phyloP scores from a whole-genome alignment of 2,113 vertebrate species.

The Peromyscus californicus region DNA sequence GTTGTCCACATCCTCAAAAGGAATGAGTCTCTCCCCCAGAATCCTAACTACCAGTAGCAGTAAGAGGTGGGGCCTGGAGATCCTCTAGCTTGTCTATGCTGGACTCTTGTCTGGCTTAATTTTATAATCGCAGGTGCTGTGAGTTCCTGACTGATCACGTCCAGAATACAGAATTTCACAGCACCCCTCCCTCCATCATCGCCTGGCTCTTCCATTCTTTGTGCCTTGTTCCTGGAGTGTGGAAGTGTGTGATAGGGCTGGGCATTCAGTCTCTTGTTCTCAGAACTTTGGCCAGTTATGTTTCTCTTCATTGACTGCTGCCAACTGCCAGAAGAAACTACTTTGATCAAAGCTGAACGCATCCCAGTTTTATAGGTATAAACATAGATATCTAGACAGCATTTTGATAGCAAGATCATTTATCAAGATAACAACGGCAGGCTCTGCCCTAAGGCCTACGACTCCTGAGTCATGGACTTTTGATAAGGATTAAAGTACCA shows the following conservation, averaged over 20 bases:
- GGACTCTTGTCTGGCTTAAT: not conserved
- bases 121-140: not conserved
- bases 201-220: not conserved
- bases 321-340: not conserved
- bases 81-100: not conserved
- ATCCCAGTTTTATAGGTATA: not conserved
- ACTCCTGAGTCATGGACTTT: not conserved
- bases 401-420: not conserved
- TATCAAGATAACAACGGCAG: not conserved
- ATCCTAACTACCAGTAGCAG: not conserved
- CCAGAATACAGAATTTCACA: not conserved
- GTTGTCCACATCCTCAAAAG: not conserved
- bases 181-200: not conserved
- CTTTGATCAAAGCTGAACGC: not conserved
- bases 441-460: not conserved
- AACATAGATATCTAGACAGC: not conserved
- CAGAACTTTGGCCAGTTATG: not conserved
- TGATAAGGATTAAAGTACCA: not conserved
- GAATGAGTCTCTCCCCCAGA: not conserved
- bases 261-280: not conserved
- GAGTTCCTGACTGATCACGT: not conserved
- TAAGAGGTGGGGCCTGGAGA: not conserved
- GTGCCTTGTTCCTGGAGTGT: not conserved
- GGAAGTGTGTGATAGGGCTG: not conserved
- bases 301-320: not conserved